A percentile compares a stretch with the other conserved stretches of the same genome.
phyloP scores from a whole-genome alignment of 2,113 vertebrate species.

The Cebidichthys violaceus region DNA sequence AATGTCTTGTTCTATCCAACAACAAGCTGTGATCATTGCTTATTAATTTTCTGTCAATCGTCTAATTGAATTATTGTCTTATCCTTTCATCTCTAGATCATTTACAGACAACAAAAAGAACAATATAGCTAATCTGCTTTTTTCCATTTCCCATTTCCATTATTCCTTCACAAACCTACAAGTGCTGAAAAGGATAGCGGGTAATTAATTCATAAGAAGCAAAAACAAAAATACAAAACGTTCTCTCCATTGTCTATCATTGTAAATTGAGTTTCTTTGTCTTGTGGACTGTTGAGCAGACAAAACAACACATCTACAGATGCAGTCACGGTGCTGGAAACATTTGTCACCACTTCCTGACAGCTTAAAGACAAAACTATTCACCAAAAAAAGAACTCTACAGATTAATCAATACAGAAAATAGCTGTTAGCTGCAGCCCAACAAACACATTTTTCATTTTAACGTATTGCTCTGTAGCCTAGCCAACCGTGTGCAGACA shows the following conservation, averaged over 20 bases:
- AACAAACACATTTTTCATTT: conserved; percentile 15
- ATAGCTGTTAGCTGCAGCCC: neutral
- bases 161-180: neutral
- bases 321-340: neutral
- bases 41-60: neutral
- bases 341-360: neutral
- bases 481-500: conserved; percentile 38
- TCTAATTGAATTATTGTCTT: neutral
- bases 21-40: neutral
- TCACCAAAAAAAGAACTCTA: neutral
- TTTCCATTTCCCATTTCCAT: neutral
- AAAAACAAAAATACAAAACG: neutral
- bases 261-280: neutral
- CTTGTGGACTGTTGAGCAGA: neutral
- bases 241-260: neutral
- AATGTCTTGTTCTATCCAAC: neutral
- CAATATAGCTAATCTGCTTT: neutral
- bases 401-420: neutral
- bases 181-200: neutral
- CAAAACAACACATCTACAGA: neutral
- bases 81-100: neutral
- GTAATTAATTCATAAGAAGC: neutral
- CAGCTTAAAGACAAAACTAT: neutral
- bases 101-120: neutral
- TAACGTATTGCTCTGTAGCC: conserved; percentile 27